Conservation (phyloP, 2,113 vertebrate species). For the Gadus macrocephalus region DNA sequence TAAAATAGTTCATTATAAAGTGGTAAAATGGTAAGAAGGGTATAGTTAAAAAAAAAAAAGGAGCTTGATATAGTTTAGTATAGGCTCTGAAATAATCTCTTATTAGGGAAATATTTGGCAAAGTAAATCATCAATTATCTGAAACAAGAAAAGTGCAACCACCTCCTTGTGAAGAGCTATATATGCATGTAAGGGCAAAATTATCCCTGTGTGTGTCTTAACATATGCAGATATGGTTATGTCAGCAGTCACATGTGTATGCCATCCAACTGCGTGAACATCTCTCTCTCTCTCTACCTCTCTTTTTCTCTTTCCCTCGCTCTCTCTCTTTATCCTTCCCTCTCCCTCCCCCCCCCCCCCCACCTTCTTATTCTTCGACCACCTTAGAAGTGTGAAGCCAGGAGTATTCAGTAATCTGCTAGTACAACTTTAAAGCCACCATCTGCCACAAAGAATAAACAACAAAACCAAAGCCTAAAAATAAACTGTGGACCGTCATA, state of each 20-base stretch:
- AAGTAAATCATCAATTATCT: slow-evolving; percentile 2
- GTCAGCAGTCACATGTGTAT: neutral
- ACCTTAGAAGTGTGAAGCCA: neutral
- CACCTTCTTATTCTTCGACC: slow-evolving; percentile 13
- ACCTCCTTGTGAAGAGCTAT: neutral
- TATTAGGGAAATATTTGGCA: slow-evolving; percentile 7
- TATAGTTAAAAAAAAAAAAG: slow-evolving; percentile 9
- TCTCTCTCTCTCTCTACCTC: too few species aligned
- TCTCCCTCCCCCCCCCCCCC: slow-evolving; percentile 23
- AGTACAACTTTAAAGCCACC: slow-evolving; percentile 36
- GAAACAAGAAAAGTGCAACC: slow-evolving; percentile 5
- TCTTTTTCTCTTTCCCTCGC: too few species aligned
- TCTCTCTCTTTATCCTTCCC: slow-evolving; percentile 6
- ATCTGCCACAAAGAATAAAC: slow-evolving; percentile 50
- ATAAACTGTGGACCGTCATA: slow-evolving; percentile 4
- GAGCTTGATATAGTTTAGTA: slow-evolving; percentile 1
- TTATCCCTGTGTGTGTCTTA: neutral
- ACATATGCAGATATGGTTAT: slow-evolving; percentile 2
- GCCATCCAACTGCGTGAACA: too few species aligned
- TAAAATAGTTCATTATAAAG: slow-evolving; percentile 3
- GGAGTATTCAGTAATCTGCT: slow-evolving; percentile 46
- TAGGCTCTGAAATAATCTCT: slow-evolving; percentile 3
- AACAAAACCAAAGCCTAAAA: slow-evolving; percentile 32
- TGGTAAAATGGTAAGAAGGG: neutral
- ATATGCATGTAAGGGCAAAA: neutral